Conservation (phyloP, 2,888 invertebrate species). For the Philonicus albiceps region DNA sequence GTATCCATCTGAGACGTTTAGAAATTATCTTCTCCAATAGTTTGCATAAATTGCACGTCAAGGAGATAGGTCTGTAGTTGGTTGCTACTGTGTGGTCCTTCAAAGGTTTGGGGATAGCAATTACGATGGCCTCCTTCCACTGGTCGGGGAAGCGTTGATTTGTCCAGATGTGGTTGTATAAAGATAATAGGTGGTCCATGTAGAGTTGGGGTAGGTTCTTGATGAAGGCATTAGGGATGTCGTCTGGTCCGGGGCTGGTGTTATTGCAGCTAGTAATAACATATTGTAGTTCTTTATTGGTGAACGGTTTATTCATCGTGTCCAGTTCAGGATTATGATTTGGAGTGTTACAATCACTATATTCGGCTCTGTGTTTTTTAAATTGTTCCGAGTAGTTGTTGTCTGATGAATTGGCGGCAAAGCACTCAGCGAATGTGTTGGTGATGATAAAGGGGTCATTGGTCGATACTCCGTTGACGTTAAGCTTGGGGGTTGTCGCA, state of each 20-base stretch:
- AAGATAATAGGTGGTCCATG: not conserved
- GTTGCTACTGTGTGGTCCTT: not conserved
- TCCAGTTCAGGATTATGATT: not conserved
- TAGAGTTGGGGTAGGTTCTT: not conserved
- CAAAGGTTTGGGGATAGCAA: not conserved
- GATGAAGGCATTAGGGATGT: not conserved
- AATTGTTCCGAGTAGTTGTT: not conserved
- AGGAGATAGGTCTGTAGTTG: not conserved
- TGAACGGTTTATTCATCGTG: not conserved
- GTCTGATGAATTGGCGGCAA: too few relatives aligned
- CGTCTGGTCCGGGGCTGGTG: not conserved
- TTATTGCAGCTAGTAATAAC: not conserved
- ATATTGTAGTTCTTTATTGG: not conserved
- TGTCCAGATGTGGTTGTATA: not conserved
- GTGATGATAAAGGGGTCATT: not conserved
- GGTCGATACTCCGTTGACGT: not conserved
- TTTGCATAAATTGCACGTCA: not conserved
- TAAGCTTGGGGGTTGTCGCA: not conserved
- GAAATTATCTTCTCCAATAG: not conserved
- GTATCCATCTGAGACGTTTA: not conserved
- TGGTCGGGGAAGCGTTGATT: not conserved
- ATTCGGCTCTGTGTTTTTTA: not conserved
- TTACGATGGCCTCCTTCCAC: not conserved
- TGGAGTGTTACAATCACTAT: not conserved
- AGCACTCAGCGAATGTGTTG: not conserved